Evolutionary conservation across 2,113 vertebrate genomes (phyloP), one percentile per base, ranked within the genome.

Genomic region (Lagopus muta): DNA sequence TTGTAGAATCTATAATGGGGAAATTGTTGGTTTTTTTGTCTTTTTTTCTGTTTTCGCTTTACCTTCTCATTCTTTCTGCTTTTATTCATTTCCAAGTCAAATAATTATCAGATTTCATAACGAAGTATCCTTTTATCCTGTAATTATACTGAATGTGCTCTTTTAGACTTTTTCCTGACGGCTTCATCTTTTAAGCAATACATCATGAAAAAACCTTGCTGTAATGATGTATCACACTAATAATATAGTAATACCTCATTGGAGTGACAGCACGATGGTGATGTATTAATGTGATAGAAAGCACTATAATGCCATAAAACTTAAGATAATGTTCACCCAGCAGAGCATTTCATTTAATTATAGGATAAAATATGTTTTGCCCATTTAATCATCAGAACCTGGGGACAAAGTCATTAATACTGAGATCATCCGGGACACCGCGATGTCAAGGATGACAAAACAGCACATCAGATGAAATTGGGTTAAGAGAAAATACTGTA

Each of bases 161-260:
- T 10, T 54, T 54, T 93, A 90, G 75, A 13, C 73, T 95, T 65
- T 80, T 90, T 88, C 80, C 72, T 93, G 92, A 97, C 96, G 94
- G 97, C 97, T 97, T 96, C 94, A 96, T 97, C 93, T 91, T 95
- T 48, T 81, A 89, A 90, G 95, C 4, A 11, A 95, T 97, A 62
- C 80, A 94, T 97, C 95, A 92, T 57, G 88, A 69, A 89, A 96
- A 91, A 82, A 94, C 95, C 95, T 95, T 95, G 95, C 97, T 10
- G 86, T 40, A 43, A 94, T 97, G 97, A 97, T 97, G 83, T 92
- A 97, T 98, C 58, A 60, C 94, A 93, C 96, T 96, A 97, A 80
- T 96, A 91, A 97, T 74, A 58, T 8, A 42, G 92, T 30, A 0
- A 93, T 76, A 81, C 57, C 90, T 95, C 62, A 54, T 15, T 69